Evolutionary conservation across 2,888 invertebrate species (phyloP), one percentile per base, ranked within the genome.

Genomic region (Labia minor): DNA sequence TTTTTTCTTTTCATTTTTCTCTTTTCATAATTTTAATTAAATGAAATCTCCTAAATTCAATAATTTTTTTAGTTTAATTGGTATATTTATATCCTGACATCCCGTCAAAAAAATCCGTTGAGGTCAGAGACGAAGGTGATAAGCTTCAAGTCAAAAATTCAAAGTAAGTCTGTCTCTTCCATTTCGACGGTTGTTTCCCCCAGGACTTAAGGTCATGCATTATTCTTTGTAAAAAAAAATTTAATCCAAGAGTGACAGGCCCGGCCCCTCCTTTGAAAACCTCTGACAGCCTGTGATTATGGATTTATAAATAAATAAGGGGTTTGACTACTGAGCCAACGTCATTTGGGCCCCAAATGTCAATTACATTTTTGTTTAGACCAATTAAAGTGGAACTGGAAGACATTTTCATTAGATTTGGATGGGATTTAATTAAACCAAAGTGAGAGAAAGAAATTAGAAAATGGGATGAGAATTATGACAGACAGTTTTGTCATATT

Each of bases 171-270:
- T 26, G 49, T 33, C 33, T 63, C 63, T 63, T n/a, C 19, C 63
- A n/a, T 63, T 19, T 18, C 18, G n/a, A 14, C 18, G 19, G 26
- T 63, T 63, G 63, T 67, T 37, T 64, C 64, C 33, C 67, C 67
- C 63, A 67, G 71, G 70, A 74, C 76, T 73, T 70, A 68, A 67
- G 74, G 78, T 76, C 72, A 77, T 77, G 76, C 74, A 78, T 78
- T 77, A 77, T 77, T 75, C 77, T 75, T 75, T 76, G 76, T 77
- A 76, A 78, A 77, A 77, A 77, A 77, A 77, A 78, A 78, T 78
- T 77, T 77, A 78, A 77, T 78, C 76, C 76, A 74, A 74, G 66
- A 68, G 69, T 68, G 69, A 76, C 77, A 77, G 77, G 75, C 75
- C 73, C 76, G 74, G 75, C 75, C 76, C 75, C 76, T 75, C 75